phyloP scores from a whole-genome alignment of 2,113 vertebrate genomes.

The Daubentonia madagascariensis region DNA sequence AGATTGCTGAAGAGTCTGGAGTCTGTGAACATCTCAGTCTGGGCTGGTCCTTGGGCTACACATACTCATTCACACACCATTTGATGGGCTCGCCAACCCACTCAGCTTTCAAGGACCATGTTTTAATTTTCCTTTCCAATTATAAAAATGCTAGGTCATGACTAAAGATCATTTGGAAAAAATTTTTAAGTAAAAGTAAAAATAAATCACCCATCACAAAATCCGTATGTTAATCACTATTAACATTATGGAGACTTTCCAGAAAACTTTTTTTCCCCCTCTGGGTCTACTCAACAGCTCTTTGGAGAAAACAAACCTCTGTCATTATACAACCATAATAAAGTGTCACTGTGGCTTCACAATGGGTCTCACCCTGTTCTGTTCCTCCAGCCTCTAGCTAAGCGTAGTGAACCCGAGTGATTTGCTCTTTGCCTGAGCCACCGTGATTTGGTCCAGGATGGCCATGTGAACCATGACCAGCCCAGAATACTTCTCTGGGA shows the following conservation, averaged over 20 bases:
- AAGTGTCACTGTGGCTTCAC: neutral
- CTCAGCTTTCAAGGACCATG: neutral
- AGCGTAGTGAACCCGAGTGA: neutral
- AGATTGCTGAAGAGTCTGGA: neutral
- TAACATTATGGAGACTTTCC: neutral
- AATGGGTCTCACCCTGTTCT: neutral
- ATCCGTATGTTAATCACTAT: neutral
- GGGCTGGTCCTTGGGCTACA: neutral
- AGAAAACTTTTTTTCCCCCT: neutral
- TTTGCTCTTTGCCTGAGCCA: neutral
- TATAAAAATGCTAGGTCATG: neutral
- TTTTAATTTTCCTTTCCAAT: neutral
- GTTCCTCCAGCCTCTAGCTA: accelerated
- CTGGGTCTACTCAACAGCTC: neutral
- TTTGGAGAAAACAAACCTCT: neutral
- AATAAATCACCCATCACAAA: neutral
- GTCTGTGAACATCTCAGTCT: accelerated
- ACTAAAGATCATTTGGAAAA: neutral
- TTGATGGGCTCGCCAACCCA: neutral
- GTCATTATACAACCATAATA: neutral
- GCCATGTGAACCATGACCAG: neutral
- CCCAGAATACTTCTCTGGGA: neutral
- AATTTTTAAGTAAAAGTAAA: neutral
- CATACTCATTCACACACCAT: accelerated
- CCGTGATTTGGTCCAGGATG: neutral